Evolutionary conservation across 2,888 invertebrate species (phyloP).

Genomic region (Trichogramma evanescens): DNA sequence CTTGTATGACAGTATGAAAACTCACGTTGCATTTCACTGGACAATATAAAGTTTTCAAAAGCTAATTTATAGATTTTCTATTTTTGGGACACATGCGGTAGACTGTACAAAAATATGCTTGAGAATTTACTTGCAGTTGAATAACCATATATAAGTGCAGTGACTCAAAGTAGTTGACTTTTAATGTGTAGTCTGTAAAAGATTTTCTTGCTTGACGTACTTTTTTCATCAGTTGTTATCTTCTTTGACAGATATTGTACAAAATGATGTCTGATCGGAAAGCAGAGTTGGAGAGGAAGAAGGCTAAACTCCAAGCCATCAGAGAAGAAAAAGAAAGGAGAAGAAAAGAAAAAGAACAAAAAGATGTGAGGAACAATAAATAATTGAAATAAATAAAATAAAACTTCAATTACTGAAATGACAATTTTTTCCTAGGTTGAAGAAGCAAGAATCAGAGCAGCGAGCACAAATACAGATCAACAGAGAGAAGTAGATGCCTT

Average conservation of each 20-base stretch:
- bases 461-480: conserved; percentile 49
- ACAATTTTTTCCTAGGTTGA: conserved; percentile 40
- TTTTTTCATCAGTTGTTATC: too few species aligned
- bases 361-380: conserved; percentile 60
- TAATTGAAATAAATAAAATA: conserved; percentile 2
- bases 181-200: too few species aligned
- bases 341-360: conserved; percentile 76
- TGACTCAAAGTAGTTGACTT: too few species aligned
- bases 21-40: too few species aligned
- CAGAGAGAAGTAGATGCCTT: conserved; percentile 76
- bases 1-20: too few species aligned
- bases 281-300: conserved; percentile 87
- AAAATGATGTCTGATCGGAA: conserved; percentile 74
- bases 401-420: not conserved
- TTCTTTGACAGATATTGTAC: conserved; percentile 6
- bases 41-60: too few species aligned
- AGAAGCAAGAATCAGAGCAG: conserved; percentile 47
- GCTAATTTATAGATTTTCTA: too few species aligned
- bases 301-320: conserved; percentile 82
- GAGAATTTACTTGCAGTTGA: too few species aligned
- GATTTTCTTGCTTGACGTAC: too few species aligned
- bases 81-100: too few species aligned
- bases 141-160: too few species aligned
- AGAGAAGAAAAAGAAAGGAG: conserved; percentile 84
- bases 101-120: too few species aligned